Evolutionary conservation across 2,113 vertebrate genomes (phyloP).

Genomic region (Pontoporia blainvillei): DNA sequence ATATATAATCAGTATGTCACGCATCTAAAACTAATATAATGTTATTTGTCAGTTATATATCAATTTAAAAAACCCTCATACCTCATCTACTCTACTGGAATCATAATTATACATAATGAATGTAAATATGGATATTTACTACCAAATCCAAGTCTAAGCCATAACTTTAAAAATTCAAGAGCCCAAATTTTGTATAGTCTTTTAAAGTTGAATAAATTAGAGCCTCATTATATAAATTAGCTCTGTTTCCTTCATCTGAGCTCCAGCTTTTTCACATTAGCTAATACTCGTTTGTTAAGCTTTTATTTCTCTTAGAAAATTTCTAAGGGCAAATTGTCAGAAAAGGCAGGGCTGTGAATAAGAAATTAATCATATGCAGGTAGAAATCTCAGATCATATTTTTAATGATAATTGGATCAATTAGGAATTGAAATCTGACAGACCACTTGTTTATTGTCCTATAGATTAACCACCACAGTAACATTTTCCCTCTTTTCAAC

Average conservation of each 20-base stretch:
- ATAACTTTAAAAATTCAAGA: slow-evolving; percentile 4
- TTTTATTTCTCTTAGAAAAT: neutral
- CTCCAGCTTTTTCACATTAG: neutral
- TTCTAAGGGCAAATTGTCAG: neutral
- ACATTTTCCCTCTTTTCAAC: neutral
- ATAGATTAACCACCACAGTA: neutral
- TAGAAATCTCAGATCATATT: neutral
- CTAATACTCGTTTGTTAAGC: neutral
- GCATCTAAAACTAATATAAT: neutral
- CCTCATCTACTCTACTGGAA: neutral
- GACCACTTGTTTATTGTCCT: neutral
- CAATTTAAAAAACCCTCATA: neutral
- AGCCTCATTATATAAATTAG: neutral
- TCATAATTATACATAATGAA: neutral
- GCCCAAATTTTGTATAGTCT: neutral
- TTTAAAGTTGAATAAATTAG: neutral
- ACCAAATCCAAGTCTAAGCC: neutral
- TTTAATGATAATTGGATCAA: neutral
- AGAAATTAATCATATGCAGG: neutral
- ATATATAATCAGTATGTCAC: neutral
- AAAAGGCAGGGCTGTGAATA: neutral
- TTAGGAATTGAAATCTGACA: neutral
- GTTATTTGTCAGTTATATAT: neutral
- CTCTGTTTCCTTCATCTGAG: neutral
- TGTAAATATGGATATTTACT: neutral